Evolutionary conservation across 2,113 vertebrate species (phyloP).

Genomic region (Muscicapa adusta): DNA sequence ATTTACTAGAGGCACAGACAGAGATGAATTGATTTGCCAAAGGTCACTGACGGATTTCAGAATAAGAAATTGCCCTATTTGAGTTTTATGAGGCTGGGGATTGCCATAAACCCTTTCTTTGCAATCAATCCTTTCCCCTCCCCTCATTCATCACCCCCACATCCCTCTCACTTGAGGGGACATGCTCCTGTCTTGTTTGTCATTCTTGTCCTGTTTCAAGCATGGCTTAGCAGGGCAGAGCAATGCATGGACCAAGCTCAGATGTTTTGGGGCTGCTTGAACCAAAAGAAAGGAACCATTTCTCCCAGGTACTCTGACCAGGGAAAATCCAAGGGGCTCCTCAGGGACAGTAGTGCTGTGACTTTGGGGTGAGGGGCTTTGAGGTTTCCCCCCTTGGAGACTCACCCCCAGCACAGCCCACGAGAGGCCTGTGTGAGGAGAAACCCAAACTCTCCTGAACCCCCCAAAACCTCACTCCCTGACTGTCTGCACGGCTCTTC

Average conservation of each 20-base stretch:
- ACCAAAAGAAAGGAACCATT: not conserved
- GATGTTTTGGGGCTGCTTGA: not conserved
- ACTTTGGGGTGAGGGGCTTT: not conserved
- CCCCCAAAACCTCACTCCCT: not conserved
- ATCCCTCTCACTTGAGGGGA: not conserved
- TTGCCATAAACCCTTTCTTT: conserved; percentile 25
- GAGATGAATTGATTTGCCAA: conserved; percentile 55
- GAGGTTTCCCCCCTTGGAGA: not conserved
- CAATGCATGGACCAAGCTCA: not conserved
- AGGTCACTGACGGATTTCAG: conserved; percentile 42
- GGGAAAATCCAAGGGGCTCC: not conserved
- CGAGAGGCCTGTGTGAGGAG: not conserved
- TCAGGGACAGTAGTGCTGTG: not conserved
- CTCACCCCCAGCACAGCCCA: not conserved
- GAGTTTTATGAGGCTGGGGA: conserved; percentile 28
- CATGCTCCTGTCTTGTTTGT: not conserved
- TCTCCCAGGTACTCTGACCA: not conserved
- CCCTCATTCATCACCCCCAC: not conserved
- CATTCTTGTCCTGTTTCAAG: not conserved
- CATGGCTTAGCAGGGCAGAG: not conserved
- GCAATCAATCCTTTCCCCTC: not conserved
- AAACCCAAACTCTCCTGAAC: not conserved
- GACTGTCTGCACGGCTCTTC: not conserved
- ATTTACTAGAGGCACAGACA: conserved; percentile 17
- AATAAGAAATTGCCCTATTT: conserved; percentile 40